Base-by-base conservation (phyloP, 1,140 invertebrate species). In the Microplitis mediator region DNA sequence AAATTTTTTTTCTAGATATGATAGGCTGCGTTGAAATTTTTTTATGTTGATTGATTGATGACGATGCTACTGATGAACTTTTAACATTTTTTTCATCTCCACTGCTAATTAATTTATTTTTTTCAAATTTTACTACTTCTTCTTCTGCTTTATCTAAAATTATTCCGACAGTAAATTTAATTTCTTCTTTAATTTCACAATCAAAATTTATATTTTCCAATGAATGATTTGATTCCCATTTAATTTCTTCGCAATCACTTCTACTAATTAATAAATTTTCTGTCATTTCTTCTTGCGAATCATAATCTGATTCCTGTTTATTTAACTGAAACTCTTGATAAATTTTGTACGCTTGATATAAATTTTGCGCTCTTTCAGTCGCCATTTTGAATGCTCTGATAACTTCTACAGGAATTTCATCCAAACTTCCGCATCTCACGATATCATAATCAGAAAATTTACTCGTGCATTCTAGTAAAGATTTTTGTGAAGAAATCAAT, bases 341-440 rank as follows among this genome's bases (percentile, higher is more conserved):
- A 0, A 78, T 75, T 35, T 70, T 65, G 1, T 81, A 16, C 0
- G 76, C 76, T 32, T 69, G 52, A 52, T 73, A 74, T n/a, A 82
- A 23, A 66, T 81, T 80, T 4, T 63, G 52, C 0, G 72, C 75
- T 32, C 69, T 65, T 9, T 78, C 51, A 3, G 61, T 64, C 0
- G 75, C 76, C 2, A 77, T 63, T 36, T 76, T 75, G 5, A 82
- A 60, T 9, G 76, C 71, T 6, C 52, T 63, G 0, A 80, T 54
- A 0, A 76, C 58, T 54, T 73, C 76, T 2, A 35, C 74, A 0
- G 74, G 62, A 50, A 80, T 35, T 52, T 32, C 23, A 36, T 13
- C 34, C 6, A 58, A 45, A 23, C 51, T 16, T 9, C 35, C 14
- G 4, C 56, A 39, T 14, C 71, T 70, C 13, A 8, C 0, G 66